phyloP scores from a whole-genome alignment of 2,113 vertebrate genomes.

The Sinocyclocheilus anophthalmus region DNA sequence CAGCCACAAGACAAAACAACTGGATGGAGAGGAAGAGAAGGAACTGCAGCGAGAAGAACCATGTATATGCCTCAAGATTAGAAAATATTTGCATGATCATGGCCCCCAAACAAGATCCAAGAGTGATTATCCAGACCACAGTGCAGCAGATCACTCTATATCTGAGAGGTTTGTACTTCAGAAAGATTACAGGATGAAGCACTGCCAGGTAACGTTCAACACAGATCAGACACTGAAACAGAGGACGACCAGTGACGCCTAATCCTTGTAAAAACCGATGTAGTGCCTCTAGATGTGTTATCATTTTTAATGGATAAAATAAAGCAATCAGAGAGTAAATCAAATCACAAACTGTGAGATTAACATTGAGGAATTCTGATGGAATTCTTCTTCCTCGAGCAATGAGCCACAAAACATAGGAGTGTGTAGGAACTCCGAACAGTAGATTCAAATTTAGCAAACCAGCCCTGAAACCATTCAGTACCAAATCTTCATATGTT shows the following conservation, averaged over 20 bases:
- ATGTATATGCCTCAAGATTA: not conserved
- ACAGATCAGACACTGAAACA: not conserved
- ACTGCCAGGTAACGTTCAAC: slow-evolving; percentile 8
- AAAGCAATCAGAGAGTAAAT: not conserved
- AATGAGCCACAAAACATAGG: slow-evolving; percentile 48
- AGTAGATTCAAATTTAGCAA: not conserved
- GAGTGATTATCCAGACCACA: not conserved
- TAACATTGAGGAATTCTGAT: slow-evolving; percentile 32
- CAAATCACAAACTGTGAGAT: slow-evolving; percentile 43
- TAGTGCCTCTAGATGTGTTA: not conserved
- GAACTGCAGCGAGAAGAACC: not conserved
- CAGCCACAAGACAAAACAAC: not conserved
- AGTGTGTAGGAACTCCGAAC: not conserved
- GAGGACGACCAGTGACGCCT: slow-evolving; percentile 5
- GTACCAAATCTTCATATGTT: not conserved
- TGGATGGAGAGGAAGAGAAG: not conserved
- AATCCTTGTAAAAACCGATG: not conserved
- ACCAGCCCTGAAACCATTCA: not conserved
- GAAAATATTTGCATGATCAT: not conserved
- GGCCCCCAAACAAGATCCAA: not conserved
- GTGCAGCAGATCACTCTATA: not conserved
- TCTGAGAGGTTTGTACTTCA: not conserved
- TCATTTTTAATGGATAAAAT: not conserved
- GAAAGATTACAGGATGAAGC: slow-evolving; percentile 4
- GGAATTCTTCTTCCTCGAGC: slow-evolving; percentile 1